Evolutionary conservation across 2,797 vertebrate species (phyloP).

Genomic region (Clarias pachynema): DNA sequence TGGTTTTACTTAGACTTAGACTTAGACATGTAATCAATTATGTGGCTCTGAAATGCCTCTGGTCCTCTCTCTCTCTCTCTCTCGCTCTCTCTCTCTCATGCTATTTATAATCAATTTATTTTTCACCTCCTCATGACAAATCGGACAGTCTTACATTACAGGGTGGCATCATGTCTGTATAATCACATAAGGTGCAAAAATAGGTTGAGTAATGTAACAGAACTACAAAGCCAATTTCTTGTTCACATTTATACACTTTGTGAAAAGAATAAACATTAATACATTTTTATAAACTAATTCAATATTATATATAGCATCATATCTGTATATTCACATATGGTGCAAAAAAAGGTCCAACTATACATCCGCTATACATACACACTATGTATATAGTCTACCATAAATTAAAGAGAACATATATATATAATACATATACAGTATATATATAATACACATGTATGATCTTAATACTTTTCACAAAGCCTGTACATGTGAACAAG

Average conservation of each 20-base stretch:
- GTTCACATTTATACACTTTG: constrained; percentile 16
- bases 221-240: not conserved
- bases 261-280: not conserved
- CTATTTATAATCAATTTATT: constrained; percentile 49
- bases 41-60: not conserved
- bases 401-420: too few species aligned
- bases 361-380: too few species aligned
- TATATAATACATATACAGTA: too few species aligned
- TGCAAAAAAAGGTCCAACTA: too few species aligned
- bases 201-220: not conserved
- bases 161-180: constrained; percentile 32
- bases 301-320: too few species aligned
- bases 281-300: too few species aligned
- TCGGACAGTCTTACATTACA: constrained; percentile 36
- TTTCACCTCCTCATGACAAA: constrained; percentile 31
- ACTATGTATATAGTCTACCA: too few species aligned
- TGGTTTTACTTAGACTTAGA: not conserved
- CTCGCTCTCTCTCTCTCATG: not conserved
- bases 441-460: too few species aligned
- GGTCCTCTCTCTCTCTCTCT: not conserved
- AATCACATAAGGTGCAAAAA: constrained; percentile 29
- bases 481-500: too few species aligned
- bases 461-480: too few species aligned
- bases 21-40: not conserved
- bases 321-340: too few species aligned